Percentiles rank a stretch among this genome's conserved stretches.
Evolutionary conservation across 2,113 vertebrate genomes (phyloP).

Genomic region (Etheostoma spectabile): DNA sequence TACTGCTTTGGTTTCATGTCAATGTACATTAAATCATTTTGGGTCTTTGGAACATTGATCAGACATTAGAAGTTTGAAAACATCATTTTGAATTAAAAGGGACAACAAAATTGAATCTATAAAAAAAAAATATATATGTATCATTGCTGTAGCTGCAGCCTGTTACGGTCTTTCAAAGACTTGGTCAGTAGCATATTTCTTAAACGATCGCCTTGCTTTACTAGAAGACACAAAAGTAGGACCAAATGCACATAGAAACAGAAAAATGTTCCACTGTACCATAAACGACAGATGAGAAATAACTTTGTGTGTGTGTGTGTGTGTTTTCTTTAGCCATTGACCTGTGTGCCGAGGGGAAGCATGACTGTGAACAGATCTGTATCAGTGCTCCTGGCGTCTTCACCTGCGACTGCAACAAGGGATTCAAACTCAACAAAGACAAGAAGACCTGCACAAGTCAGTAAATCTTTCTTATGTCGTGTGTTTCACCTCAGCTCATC

Average conservation of each 20-base stretch:
- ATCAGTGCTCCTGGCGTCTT: slow-evolving; percentile 84
- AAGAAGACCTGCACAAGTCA: slow-evolving; percentile 74
- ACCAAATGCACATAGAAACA: not conserved
- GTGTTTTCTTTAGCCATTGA: slow-evolving; percentile 82
- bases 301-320: slow-evolving; percentile 44
- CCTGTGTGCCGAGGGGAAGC: slow-evolving; percentile 85
- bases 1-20: not conserved
- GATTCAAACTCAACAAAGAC: slow-evolving; percentile 87
- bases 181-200: not conserved
- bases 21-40: not conserved
- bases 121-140: not conserved
- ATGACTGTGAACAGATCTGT: slow-evolving; percentile 91
- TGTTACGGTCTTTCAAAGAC: not conserved
- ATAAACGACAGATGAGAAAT: not conserved
- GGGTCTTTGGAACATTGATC: not conserved
- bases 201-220: not conserved
- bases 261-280: not conserved
- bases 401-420: slow-evolving; percentile 85
- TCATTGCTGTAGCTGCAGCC: not conserved
- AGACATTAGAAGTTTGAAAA: not conserved
- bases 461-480: too few species aligned
- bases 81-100: not conserved
- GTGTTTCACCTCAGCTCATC: too few species aligned
- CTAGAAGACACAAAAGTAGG: not conserved
- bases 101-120: not conserved